These are phyloP conservation scores for Tragelaphus imberbis DNA, from an alignment of 2,113 vertebrate genomes.

Conservation along the genomic window DNA sequence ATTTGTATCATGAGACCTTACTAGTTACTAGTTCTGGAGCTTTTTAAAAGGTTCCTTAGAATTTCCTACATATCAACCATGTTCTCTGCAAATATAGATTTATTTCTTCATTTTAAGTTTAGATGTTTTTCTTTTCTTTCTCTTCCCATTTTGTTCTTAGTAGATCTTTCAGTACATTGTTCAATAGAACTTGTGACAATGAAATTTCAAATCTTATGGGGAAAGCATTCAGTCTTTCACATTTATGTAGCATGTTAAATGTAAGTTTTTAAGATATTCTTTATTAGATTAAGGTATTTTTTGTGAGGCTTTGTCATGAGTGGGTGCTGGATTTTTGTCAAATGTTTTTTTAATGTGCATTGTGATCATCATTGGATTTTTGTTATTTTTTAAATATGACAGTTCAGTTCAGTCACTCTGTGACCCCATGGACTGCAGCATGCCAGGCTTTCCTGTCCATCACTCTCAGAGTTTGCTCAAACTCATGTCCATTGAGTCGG, in stretches of 20 bases:
- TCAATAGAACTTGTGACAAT: background rate
- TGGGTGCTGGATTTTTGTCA: background rate
- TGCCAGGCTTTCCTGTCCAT: background rate
- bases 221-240: background rate
- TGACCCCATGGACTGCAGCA: background rate
- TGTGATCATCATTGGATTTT: background rate
- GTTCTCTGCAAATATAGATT: background rate
- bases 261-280: background rate
- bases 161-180: background rate
- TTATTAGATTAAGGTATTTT: background rate
- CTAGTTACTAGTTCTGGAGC: background rate
- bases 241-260: background rate
- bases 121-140: background rate
- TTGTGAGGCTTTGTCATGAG: background rate
- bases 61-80: background rate
- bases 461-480: background rate
- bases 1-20: background rate
- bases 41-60: background rate
- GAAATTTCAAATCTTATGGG: background rate
- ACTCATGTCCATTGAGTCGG: background rate
- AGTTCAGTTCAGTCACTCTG: background rate
- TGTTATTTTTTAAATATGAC: background rate
- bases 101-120: background rate
- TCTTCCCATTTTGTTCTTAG: background rate
- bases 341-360: background rate